These are phyloP conservation scores for Melanotaenia maccullochi DNA, from an alignment of 2,797 vertebrate species.

Conservation along the genomic window DNA sequence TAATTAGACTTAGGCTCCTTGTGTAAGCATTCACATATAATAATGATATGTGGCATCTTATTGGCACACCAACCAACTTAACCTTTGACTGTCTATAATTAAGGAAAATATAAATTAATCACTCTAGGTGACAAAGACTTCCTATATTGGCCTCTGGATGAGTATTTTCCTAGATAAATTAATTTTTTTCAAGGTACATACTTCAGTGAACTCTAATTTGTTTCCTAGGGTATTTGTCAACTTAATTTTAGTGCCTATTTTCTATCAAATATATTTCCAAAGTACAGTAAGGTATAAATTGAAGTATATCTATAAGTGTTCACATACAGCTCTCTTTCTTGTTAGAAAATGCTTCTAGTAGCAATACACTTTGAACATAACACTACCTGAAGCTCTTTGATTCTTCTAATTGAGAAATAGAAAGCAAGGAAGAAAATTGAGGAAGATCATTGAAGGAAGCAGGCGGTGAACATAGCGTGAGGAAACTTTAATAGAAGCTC, in stretches of 20 bases:
- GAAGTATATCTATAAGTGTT: not conserved
- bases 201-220: conserved; percentile 19
- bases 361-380: conserved; percentile 1
- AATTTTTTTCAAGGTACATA: conserved; percentile 2
- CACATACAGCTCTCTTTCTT: not conserved
- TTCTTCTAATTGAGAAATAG: conserved; percentile 5
- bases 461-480: conserved; percentile 11
- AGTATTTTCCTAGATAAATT: not conserved
- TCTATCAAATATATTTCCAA: not conserved
- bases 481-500: conserved; percentile 7
- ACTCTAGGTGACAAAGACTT: conserved; percentile 10
- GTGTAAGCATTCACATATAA: conserved; percentile 35
- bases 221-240: conserved; percentile 17
- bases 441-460: conserved; percentile 9
- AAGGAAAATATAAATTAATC: conserved; percentile 1
- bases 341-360: not conserved
- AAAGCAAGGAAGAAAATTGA: conserved; percentile 1
- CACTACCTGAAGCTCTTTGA: conserved; percentile 11
- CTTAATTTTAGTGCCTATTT: conserved; percentile 23
- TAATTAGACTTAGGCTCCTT: conserved; percentile 29
- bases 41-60: conserved; percentile 37
- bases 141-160: not conserved
- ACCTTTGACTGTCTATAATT: not conserved
- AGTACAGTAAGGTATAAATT: conserved; percentile 1
- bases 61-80: conserved; percentile 14